Evolutionary conservation across 2,888 invertebrate species (phyloP), one percentile per base, ranked within the genome.

Genomic region (Conchocele bisecta): DNA sequence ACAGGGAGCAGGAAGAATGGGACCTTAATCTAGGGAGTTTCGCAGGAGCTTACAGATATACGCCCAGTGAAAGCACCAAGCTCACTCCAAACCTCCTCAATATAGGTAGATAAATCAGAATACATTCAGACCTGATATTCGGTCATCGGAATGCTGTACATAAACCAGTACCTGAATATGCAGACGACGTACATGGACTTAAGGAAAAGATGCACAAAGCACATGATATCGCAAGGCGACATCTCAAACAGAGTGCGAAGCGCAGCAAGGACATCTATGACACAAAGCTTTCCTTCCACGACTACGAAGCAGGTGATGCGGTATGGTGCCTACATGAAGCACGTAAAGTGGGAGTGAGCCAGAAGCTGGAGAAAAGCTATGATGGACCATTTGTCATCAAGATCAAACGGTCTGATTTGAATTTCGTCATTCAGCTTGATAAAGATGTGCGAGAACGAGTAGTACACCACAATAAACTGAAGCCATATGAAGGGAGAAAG

Each of bases 1-100:
- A 29, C 29, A 70, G 60, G 4, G 65, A 75, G 33, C 75, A 81
- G 37, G 54, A 56, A 9, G 64, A 65, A 4, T 81, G 81, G 76
- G 79, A 76, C 42, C 11, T 64, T n/a, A 57, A 76, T 48, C 42
- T 79, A 13, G 50, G 65, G 9, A 66, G 66, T 56, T 20, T 78
- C 2, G 67, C 80, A 20, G 72, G 70, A 13, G 80, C 75, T 7
- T 78, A 72, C 29, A 22, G 78, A 29, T 54, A 73, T 6, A 63
- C 71, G 5, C 66, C 67, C 9, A 35, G 72, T 37, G 73, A 72
- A 11, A 48, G 63, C 9, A 74, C 71, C 5, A 42, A 60, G 13
- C 53, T 79, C 2, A 71, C 64, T 4, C 73, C 76, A 33, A 67
- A 76, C 29, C 35, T 61, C 6, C 28, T 73, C 22, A 75, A 65